Evolutionary conservation across 2,888 invertebrate genomes (phyloP), one percentile per base, ranked within the genome.

Genomic region (Alloplasta piceator): DNA sequence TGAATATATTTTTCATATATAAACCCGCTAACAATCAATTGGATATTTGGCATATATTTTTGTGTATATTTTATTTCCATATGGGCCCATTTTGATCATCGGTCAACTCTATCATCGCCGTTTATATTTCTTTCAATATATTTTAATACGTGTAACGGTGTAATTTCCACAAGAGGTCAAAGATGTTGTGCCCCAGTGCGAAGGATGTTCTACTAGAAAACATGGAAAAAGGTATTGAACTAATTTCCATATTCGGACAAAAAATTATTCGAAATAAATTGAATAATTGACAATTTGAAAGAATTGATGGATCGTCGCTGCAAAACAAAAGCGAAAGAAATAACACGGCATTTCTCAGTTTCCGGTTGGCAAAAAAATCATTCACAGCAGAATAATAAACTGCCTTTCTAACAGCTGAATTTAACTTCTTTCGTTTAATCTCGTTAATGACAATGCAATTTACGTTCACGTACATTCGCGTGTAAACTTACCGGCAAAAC

Each of bases 401-500:
- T 16, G 56, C 26, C 63, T 58, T 77, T 58, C 64, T 61, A 61
- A n/a, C 46, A 7, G 36, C 39, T 38, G 39, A 26, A 50, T 60
- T 63, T 16, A 4, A 9, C 5, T 36, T 16, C 1, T 60, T 66
- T 14, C n/a, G 48, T 41, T 55, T 16, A 68, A 63, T 36, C n/a
- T 56, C 43, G 43, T 36, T 52, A 61, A 70, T 74, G 52, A 43
- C 52, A 67, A 43, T 43, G 46, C 66, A n/a, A 41, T 58, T 26
- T 4, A 58, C 38, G 60, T 67, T 60, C 43, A n/a, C 36, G 14
- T 64, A 50, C 48, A 52, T 68, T 12, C 63, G 68, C 60, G 36
- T 58, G 50, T 36, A 36, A 66, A 78, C 81, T 81, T 50, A 81
- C 81, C 78, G 66, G 60, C 68, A 52, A 26, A n/a, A 6, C 58